Conservation (phyloP, 2,113 vertebrate species). For the Ranitomeya imitator region DNA sequence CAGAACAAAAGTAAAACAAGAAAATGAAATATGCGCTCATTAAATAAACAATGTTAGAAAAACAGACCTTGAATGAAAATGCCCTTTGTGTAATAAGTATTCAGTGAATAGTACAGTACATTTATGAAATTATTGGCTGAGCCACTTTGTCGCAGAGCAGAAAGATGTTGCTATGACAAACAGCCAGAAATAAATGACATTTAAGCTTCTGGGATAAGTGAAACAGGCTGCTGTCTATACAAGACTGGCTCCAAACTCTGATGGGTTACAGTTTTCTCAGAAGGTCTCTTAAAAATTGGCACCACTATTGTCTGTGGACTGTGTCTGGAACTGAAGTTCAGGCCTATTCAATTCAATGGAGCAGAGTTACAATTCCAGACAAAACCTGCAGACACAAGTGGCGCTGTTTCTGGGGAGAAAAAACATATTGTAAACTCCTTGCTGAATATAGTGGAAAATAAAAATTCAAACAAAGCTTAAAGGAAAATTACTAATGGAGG, state of each 20-base stretch:
- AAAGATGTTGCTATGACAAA: conserved; percentile 43
- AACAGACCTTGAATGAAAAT: conserved; percentile 23
- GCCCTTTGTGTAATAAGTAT: conserved; percentile 21
- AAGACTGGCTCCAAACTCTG: neutral
- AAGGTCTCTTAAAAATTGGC: neutral
- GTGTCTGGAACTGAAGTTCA: too few relatives aligned
- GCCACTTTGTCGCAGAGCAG: neutral
- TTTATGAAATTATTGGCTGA: neutral
- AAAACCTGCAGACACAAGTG: too few relatives aligned
- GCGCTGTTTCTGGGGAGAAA: too few relatives aligned
- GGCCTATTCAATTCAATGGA: too few relatives aligned
- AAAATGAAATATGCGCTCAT: conserved; percentile 40
- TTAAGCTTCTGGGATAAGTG: neutral
- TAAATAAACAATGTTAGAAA: conserved; percentile 12
- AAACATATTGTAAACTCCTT: too few relatives aligned
- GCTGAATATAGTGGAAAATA: too few relatives aligned
- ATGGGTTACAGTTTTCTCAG: neutral
- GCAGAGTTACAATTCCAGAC: too few relatives aligned
- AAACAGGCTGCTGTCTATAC: neutral
- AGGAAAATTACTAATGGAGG: neutral
- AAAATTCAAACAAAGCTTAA: too few relatives aligned
- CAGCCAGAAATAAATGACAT: conserved; percentile 33
- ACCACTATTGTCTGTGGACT: too few relatives aligned
- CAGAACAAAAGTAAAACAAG: conserved; percentile 45
- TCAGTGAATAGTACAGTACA: neutral